Base-by-base conservation (phyloP, 1,140 invertebrate genomes). In the Drosophila quadrilineata region DNA sequence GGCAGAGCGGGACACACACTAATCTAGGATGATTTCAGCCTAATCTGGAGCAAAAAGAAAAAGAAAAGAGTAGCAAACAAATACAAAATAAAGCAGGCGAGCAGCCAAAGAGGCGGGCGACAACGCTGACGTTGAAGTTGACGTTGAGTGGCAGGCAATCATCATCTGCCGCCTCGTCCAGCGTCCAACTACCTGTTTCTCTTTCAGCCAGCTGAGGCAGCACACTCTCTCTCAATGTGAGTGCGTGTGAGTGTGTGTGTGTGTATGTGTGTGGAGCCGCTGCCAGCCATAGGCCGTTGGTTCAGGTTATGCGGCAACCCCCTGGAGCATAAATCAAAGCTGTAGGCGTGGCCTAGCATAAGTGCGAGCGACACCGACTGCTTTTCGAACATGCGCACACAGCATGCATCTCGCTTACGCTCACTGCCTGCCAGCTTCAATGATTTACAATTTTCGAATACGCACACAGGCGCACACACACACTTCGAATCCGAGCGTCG, bases 1-100 rank as follows among this genome's bases (percentile, higher is more conserved):
- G 45, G 28, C n/a, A n/a, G 35, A 28, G 45, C 53, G 50, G 48
- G 67, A 67, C 60, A 35, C n/a, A n/a, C 54, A 74, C 84, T 87
- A 87, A 87, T 87, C 84, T 87, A 75, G 70, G 72, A 84, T 87
- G 76, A 87, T 85, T 85, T 79, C 63, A 72, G 80, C 79, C 79
- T 85, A 85, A 85, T 85, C 79, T 85, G 75, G 79, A 85, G 67
- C 79, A 71, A 57, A 69, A 75, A 70, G 71, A 36, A 38, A 21
- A 41, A 66, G 29, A 49, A 53, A 45, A 40, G n/a, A n/a, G n/a
- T n/a, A n/a, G n/a, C n/a, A n/a, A n/a, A n/a, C n/a, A n/a, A n/a
- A n/a, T n/a, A n/a, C n/a, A 74, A 36, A 38, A 21, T 43, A 66
- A 35, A 49, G 57, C 50, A 40, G 53, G 2, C 16, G 16, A 31